These are phyloP conservation scores for Dysmachus trigonus DNA, from an alignment of 2,888 invertebrate genomes.

Conservation along the genomic window DNA sequence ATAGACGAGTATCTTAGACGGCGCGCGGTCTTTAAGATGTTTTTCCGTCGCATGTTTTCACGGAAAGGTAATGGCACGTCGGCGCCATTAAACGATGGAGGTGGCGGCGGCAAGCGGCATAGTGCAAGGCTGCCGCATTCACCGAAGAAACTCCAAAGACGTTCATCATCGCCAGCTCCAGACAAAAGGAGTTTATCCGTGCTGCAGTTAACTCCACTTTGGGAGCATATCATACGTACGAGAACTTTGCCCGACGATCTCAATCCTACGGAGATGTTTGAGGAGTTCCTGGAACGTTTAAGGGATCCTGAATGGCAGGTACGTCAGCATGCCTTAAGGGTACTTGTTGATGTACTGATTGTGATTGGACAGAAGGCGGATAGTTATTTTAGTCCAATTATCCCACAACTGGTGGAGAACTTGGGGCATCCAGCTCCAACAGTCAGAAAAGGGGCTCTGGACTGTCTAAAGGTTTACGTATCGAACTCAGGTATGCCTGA, in stretches of 20 bases:
- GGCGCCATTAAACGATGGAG: slow-evolving; percentile 33
- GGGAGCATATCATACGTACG: slow-evolving; percentile 82
- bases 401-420: slow-evolving; percentile 79
- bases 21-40: slow-evolving; percentile 53
- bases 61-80: slow-evolving; percentile 53
- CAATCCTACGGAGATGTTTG: slow-evolving; percentile 73
- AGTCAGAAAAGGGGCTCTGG: slow-evolving; percentile 81
- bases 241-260: slow-evolving; percentile 76
- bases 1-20: neutral
- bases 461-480: slow-evolving; percentile 78
- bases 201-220: slow-evolving; percentile 75
- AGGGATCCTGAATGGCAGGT: slow-evolving; percentile 86
- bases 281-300: slow-evolving; percentile 76
- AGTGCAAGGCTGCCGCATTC: slow-evolving; percentile 30
- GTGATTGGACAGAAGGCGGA: slow-evolving; percentile 76
- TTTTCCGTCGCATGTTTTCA: slow-evolving; percentile 60
- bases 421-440: slow-evolving; percentile 83
- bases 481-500: slow-evolving; percentile 75
- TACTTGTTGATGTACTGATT: slow-evolving; percentile 81
- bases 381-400: slow-evolving; percentile 70
- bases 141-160: slow-evolving; percentile 24
- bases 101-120: slow-evolving; percentile 27
- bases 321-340: slow-evolving; percentile 81
- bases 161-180: neutral
- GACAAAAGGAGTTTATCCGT: slow-evolving; percentile 51